Conservation (phyloP, 2,113 vertebrate genomes). For the Larimichthys crocea region DNA sequence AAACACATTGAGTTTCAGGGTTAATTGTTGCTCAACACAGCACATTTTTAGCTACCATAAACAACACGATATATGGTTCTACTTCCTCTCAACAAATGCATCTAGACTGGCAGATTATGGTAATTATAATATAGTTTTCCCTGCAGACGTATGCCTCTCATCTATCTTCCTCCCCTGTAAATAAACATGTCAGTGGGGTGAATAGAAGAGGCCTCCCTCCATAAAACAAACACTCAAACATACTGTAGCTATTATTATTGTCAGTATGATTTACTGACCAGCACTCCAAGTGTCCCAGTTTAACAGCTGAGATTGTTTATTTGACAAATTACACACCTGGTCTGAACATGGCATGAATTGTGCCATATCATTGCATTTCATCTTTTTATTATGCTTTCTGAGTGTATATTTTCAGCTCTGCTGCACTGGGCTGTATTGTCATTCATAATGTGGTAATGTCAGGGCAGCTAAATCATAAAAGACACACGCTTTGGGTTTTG, state of each 20-base stretch:
- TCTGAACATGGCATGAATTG: conserved; percentile 24
- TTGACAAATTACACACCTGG: conserved; percentile 43
- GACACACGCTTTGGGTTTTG: conserved; percentile 9
- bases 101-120: conserved; percentile 21
- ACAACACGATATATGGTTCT: not conserved
- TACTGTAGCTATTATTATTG: conserved; percentile 38
- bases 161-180: conserved; percentile 13
- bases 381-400: conserved; percentile 49
- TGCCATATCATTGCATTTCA: conserved; percentile 43
- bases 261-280: conserved; percentile 48
- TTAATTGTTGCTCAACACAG: not conserved
- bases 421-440: conserved; percentile 17
- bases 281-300: conserved; percentile 32
- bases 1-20: not conserved
- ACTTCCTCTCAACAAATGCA: conserved; percentile 30
- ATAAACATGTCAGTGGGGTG: conserved; percentile 39
- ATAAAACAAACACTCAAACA: conserved; percentile 41
- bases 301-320: conserved; percentile 34
- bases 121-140: conserved; percentile 23
- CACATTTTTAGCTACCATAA: not conserved
- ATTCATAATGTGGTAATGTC: conserved; percentile 46
- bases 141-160: not conserved
- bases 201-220: conserved; percentile 10
- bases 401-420: conserved; percentile 35
- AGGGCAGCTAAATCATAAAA: conserved; percentile 53